Evolutionary conservation across 2,888 invertebrate species (phyloP), one percentile per base, ranked within the genome.

Genomic region (Aspidiotus destructor): DNA sequence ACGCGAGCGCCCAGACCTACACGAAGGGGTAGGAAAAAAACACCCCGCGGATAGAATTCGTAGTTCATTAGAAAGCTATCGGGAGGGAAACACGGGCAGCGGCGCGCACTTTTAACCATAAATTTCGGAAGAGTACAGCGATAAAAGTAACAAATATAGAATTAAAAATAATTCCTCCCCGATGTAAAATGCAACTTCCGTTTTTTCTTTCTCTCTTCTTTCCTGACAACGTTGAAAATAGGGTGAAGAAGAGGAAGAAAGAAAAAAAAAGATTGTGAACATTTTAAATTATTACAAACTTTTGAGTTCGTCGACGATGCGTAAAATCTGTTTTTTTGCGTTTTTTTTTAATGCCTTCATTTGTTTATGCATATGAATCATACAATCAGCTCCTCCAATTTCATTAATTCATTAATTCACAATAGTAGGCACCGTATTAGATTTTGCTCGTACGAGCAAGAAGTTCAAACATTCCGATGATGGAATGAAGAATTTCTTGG

Each of bases 91-190:
- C 42, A 42, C 54, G 28, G 28, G 28, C 28, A 13, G 58, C 41
- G 67, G 58, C 60, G 67, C 58, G 58, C 58, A 60, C 58, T 58
- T 67, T 67, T 67, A 60, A 60, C 58, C 67, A 67, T 67, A 67
- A 67, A 67, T 67, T 67, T 67, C 55, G 60, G 58, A 67, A 67
- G 67, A 67, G 67, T 60, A 67, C 58, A 60, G 67, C 67, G 67
- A 67, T 67, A 67, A 67, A 67, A 67, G 67, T 67, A 67, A 67
- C 67, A 67, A 67, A 67, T 67, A 67, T 67, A 67, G 67, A 67
- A 67, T 67, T 67, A 67, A 67, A 67, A 67, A 67, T 67, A 67
- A 67, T 67, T 67, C 67, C 67, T 67, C 67, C 67, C 67, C 48
- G 67, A 67, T 67, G 67, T 67, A 67, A 58, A 67, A 67, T 67